phyloP scores from a whole-genome alignment of 1,140 invertebrate species.

The Cyclargus thomasi region DNA sequence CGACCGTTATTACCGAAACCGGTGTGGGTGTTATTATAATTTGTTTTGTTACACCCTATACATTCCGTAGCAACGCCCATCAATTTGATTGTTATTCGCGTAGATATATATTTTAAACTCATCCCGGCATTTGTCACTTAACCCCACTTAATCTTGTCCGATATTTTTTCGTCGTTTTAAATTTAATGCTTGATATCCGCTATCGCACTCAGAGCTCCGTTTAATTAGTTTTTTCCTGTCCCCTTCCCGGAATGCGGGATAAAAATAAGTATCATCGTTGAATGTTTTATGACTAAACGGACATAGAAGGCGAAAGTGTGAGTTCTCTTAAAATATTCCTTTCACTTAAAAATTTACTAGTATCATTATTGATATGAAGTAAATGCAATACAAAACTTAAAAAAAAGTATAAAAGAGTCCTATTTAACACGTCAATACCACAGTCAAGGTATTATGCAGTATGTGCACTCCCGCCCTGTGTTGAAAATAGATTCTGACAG shows the following conservation, averaged over 20 bases:
- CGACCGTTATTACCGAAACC: too few species aligned
- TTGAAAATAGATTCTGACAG: too few species aligned
- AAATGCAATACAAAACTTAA: too few species aligned
- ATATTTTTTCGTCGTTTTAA: slow-evolving; percentile 10
- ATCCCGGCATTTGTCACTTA: slow-evolving; percentile 2
- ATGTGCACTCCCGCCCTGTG: too few species aligned
- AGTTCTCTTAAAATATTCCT: not conserved
- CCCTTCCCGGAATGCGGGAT: not conserved
- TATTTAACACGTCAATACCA: too few species aligned
- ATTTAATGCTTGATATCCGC: slow-evolving; percentile 13
- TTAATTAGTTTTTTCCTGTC: not conserved
- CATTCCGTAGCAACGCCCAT: too few species aligned
- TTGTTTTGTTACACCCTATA: too few species aligned
- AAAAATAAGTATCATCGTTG: not conserved
- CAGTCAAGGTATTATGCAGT: too few species aligned
- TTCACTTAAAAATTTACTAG: not conserved
- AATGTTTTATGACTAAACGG: not conserved
- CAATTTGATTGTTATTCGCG: too few species aligned
- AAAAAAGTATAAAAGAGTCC: too few species aligned
- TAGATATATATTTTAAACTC: not conserved
- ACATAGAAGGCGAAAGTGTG: not conserved
- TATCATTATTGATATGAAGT: too few species aligned
- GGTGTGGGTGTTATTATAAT: too few species aligned
- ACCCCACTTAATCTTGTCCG: not conserved
- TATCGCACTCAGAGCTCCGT: not conserved